Percentiles rank a stretch among this genome's conserved stretches.
Conservation (phyloP, 2,888 invertebrate species). For the Ormyrus labotus region DNA sequence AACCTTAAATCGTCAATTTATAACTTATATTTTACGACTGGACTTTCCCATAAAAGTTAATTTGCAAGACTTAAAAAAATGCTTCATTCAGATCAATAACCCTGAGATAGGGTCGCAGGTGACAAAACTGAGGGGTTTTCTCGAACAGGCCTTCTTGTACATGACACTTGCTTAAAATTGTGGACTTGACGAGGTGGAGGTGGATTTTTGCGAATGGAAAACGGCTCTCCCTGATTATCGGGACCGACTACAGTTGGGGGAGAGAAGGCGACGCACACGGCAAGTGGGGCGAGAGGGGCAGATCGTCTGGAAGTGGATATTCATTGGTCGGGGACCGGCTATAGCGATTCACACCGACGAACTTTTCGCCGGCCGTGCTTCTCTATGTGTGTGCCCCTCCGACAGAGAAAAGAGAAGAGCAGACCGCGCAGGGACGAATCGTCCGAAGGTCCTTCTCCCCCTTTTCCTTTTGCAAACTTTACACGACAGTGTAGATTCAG, state of each 20-base stretch:
- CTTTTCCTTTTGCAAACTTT: constrained; percentile 2
- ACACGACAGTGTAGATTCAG: too few relatives aligned
- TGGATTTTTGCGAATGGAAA: constrained; percentile 41
- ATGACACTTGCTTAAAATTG: too few relatives aligned
- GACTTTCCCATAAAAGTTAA: too few relatives aligned
- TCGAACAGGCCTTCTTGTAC: too few relatives aligned
- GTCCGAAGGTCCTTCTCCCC: constrained; percentile 17
- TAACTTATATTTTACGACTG: too few relatives aligned
- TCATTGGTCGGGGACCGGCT: constrained; percentile 44
- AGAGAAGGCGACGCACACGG: too few relatives aligned
- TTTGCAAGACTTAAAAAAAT: too few relatives aligned
- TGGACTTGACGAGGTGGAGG: too few relatives aligned
- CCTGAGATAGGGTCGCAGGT: too few relatives aligned
- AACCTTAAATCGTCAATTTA: too few relatives aligned
- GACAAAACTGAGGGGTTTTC: too few relatives aligned
- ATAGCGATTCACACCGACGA: constrained; percentile 31
- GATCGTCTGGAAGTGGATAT: constrained; percentile 31
- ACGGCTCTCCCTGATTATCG: constrained; percentile 16
- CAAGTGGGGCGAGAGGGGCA: neutral
- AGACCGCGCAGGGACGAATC: constrained; percentile 37
- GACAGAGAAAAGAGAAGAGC: constrained; percentile 17
- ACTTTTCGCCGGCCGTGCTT: constrained; percentile 20
- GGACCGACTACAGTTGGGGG: constrained; percentile 7
- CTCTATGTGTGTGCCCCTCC: neutral
- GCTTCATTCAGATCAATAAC: too few relatives aligned